These are phyloP conservation scores for Hippocampus mohnikei DNA, from an alignment of 2,113 vertebrate genomes.

Conservation along the genomic window DNA sequence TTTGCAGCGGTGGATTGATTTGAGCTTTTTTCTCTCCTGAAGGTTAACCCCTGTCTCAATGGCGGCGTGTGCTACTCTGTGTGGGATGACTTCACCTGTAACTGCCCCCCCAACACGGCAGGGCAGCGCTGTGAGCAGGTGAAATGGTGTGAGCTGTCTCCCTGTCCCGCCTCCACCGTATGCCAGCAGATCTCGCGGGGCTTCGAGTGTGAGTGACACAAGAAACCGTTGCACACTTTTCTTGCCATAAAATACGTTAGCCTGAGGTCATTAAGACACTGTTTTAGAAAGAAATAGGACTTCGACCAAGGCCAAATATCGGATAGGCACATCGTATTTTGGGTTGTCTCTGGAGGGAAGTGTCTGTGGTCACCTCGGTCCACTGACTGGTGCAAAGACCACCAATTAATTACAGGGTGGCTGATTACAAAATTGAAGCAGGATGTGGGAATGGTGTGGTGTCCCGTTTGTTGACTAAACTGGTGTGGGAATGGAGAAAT, in stretches of 20 bases:
- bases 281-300: neutral
- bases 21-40: conserved; percentile 9
- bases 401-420: conserved; percentile 47
- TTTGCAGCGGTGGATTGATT: conserved; percentile 3
- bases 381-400: conserved; percentile 7
- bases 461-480: too few relatives aligned
- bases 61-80: conserved; percentile 82
- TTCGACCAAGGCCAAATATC: neutral
- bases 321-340: neutral
- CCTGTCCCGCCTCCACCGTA: conserved; percentile 74
- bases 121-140: conserved; percentile 82
- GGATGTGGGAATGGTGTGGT: neutral
- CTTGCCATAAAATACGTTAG: neutral
- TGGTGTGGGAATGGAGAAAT: too few relatives aligned
- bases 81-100: conserved; percentile 87
- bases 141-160: conserved; percentile 82
- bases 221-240: neutral
- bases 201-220: conserved; percentile 83
- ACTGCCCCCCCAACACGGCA: conserved; percentile 80
- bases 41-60: conserved; percentile 83
- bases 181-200: conserved; percentile 76
- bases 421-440: conserved; percentile 43
- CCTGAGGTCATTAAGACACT: neutral
- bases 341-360: conserved; percentile 8
- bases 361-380: neutral